Evolutionary conservation across 2,113 vertebrate genomes (phyloP), one percentile per base, ranked within the genome.

Genomic region (Cynoglossus semilaevis): DNA sequence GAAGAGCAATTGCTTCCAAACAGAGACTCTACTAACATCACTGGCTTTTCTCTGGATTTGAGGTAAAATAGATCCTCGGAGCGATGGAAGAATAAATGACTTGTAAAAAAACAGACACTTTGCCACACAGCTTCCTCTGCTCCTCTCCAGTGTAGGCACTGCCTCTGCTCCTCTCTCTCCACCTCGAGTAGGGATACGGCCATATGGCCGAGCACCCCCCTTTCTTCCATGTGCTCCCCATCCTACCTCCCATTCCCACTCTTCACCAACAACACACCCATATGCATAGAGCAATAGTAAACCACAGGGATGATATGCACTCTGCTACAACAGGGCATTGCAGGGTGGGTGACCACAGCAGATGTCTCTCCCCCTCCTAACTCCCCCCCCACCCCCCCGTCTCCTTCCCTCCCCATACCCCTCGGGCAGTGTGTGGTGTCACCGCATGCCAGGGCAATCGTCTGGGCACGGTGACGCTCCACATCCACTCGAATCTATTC

Each of bases 171-270:
- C 59, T 69, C 51, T 80, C 41, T 61, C 41, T 55, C 58, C 79
- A 58, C 63, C 54, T 41, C 18, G 10, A 68, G 63, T 60, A 73
- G 58, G 57, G 74, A 78, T 62, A 70, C 15, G 8, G 60, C 79
- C 81, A 84, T 82, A 85, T 85, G 82, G 77, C 77, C 76, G 80
- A 72, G 67, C 69, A 58, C 56, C 57, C 67, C 67, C 53, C n/a
- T 67, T 61, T 65, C 64, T 76, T 55, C 72, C 15, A 38, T 37
- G 14, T 22, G 51, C 70, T 69, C 64, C 78, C 65, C 35, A 42
- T 65, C 49, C 47, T 51, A 60, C 52, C 71, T 70, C 51, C 58
- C 54, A 70, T 71, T 45, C 74, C 48, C 37, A 51, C 36, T 64
- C 62, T 42, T 51, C 17, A 66, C 43, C 35, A 51, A 44, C 49